Evolutionary conservation across 2,888 invertebrate genomes (phyloP).

Genomic region (Pandemis cinnamomeana): DNA sequence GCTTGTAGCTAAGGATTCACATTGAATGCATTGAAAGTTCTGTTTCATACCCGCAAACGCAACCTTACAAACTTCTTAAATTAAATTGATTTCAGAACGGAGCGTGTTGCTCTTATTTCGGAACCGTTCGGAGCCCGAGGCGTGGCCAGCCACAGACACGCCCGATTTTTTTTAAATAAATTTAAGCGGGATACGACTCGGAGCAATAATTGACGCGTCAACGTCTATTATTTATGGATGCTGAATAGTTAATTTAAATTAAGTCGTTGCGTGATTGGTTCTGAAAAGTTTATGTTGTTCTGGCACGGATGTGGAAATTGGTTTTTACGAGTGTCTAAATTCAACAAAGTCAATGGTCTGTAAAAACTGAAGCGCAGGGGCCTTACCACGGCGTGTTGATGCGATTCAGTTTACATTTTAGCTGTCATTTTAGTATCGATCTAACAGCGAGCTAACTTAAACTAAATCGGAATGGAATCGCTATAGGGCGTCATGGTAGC

Average conservation of each 20-base stretch:
- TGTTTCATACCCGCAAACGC: constrained; percentile 47
- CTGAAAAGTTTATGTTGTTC: constrained; percentile 75
- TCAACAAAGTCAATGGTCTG: constrained; percentile 42
- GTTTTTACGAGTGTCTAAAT: constrained; percentile 56
- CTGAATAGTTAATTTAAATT: constrained; percentile 73
- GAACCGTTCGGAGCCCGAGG: constrained; percentile 59
- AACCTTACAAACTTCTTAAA: constrained; percentile 48
- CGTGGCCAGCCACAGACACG: constrained; percentile 65
- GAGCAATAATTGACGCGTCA: constrained; percentile 81
- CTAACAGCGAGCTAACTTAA: too few relatives aligned
- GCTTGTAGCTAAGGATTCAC: constrained; percentile 44
- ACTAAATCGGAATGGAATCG: too few relatives aligned
- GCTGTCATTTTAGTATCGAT: too few relatives aligned
- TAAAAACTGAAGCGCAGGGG: constrained; percentile 15
- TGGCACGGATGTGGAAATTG: constrained; percentile 62
- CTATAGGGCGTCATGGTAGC: too few relatives aligned
- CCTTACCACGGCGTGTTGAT: too few relatives aligned
- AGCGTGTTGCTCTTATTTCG: constrained; percentile 59
- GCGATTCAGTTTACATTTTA: too few relatives aligned
- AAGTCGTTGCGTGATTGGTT: constrained; percentile 77
- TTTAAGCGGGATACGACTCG: constrained; percentile 67
- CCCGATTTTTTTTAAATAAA: constrained; percentile 55
- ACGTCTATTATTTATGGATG: constrained; percentile 77
- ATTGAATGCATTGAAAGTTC: background rate
- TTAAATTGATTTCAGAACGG: constrained; percentile 53